Evolutionary conservation across 2,797 vertebrate genomes (phyloP), one percentile per base, ranked within the genome.

Genomic region (Oophaga sylvatica): DNA sequence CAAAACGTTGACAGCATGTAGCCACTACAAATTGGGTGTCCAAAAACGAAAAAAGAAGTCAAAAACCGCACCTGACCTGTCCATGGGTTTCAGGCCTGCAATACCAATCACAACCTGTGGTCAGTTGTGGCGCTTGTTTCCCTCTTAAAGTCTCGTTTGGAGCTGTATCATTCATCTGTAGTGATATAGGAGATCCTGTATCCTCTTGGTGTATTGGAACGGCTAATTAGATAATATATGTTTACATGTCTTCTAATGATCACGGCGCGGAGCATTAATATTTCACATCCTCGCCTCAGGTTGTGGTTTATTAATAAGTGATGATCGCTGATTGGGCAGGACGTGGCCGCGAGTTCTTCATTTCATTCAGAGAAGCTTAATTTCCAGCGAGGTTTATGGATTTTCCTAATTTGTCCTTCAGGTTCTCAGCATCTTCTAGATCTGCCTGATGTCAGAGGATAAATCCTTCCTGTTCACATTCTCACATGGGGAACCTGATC

Each of bases 141-240:
- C 65, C 26, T 13, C 26, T 67, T 67, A 67, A 29, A 11, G 22
- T 12, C 9, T 26, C 8, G 26, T 31, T 68, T 35, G 26, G 26
- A 26, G 26, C 26, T 26, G 26, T 26, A 48, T 59, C 22, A 11
- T 26, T 22, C 26, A 31, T 26, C 26, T 26, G 26, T 26, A 26
- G 26, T 26, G 26, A 26, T 26, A 53, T 45, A 19, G 31, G 22
- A 22, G 29, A 62, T 59, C 26, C 79, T 48, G 60, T 45, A 76
- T 57, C 68, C 5, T 53, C 63, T 57, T 68, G 48, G 83, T 86
- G 68, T 86, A 89, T 86, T 68, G 48, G 26, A 79, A 79, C 65
- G 56, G 62, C 81, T 89, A 89, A 89, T 86, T 89, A 73, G 84
- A 86, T 89, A 83, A 83, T 89, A 83, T 78, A 79, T 77, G 83